Evolutionary conservation across 2,888 invertebrate genomes (phyloP).

Genomic region (Conomelus anceps): DNA sequence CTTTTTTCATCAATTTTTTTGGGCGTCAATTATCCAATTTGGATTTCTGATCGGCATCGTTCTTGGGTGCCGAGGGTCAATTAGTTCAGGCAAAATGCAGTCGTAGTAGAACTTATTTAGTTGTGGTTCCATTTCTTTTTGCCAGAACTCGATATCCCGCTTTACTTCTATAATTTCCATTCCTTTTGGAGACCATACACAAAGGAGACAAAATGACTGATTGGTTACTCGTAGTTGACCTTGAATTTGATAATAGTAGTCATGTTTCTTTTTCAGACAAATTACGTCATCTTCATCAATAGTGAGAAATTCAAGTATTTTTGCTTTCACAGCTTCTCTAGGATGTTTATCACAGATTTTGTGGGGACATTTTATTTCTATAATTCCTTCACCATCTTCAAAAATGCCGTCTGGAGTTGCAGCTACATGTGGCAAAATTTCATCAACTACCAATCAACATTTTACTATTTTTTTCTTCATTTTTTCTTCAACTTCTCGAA

Average conservation of each 20-base stretch:
- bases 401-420: constrained; percentile 16
- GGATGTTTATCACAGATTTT: neutral
- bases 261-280: constrained; percentile 1
- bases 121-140: neutral
- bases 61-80: constrained; percentile 9
- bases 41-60: constrained; percentile 2
- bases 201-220: neutral
- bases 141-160: constrained; percentile 12
- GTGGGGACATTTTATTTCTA: constrained; percentile 14
- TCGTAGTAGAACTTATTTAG: neutral
- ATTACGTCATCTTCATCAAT: neutral
- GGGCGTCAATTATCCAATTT: neutral
- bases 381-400: neutral
- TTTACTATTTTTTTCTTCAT: neutral
- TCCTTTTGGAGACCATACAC: constrained; percentile 7
- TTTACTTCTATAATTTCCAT: neutral
- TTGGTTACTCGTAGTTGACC: constrained; percentile 6
- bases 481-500: neutral
- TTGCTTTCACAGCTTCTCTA: neutral
- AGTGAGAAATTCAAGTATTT: neutral
- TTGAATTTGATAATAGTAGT: constrained; percentile 6
- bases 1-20: neutral
- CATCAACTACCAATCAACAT: constrained; percentile 2
- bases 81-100: constrained; percentile 11
- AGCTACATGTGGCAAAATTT: neutral